Conservation (phyloP, 2,888 invertebrate species). For the Drosophila infuscata region DNA sequence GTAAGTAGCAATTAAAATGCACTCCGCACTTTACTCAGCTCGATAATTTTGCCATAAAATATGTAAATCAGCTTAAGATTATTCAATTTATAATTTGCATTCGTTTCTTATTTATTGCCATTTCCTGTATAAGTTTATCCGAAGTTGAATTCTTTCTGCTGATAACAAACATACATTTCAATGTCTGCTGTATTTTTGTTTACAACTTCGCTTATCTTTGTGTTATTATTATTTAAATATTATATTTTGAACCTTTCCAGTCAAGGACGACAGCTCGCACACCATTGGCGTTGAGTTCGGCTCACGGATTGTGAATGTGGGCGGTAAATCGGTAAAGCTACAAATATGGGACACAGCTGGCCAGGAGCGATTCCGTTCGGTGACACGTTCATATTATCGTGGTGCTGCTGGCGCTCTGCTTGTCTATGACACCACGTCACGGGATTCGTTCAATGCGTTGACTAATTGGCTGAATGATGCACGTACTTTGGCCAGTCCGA, state of each 20-base stretch:
- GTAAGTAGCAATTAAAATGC: constrained; percentile 86
- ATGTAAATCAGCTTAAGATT: neutral
- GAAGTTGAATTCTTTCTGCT: neutral
- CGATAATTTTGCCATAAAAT: neutral
- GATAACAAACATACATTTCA: neutral
- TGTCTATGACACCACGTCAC: constrained; percentile 95
- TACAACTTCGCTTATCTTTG: neutral
- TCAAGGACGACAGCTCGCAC: constrained; percentile 93
- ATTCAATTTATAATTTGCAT: neutral
- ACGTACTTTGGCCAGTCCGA: constrained; percentile 91
- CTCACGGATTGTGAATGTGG: constrained; percentile 93
- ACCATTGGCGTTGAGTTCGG: constrained; percentile 95
- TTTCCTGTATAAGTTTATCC: neutral
- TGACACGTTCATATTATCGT: constrained; percentile 92
- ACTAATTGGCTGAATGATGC: constrained; percentile 95
- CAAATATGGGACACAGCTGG: constrained; percentile 91
- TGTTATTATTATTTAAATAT: neutral
- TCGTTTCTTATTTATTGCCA: neutral
- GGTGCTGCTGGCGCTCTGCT: constrained; percentile 96
- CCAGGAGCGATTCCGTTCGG: constrained; percentile 86
- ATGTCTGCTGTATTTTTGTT: neutral
- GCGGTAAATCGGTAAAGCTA: constrained; percentile 92
- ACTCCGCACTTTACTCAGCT: neutral
- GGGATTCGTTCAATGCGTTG: constrained; percentile 96
- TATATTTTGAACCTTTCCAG: constrained; percentile 83